These are phyloP conservation scores for Tromatobia lineatoria DNA, from an alignment of 2,888 invertebrate species.

Conservation along the genomic window DNA sequence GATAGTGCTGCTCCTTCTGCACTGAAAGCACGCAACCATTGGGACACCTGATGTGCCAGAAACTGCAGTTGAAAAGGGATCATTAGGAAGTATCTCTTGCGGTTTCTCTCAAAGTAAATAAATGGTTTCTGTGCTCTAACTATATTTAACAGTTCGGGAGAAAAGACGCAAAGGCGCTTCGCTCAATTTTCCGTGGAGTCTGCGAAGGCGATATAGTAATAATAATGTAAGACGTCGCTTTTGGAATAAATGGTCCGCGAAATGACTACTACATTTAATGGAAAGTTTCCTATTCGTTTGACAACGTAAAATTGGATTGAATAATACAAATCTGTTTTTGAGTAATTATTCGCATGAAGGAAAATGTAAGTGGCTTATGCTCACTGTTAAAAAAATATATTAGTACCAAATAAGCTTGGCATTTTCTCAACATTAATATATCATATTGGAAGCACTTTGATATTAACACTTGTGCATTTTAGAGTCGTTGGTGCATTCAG, in stretches of 20 bases:
- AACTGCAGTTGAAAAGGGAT: conserved; percentile 46
- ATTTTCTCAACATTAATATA: not conserved
- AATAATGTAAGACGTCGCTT: not conserved
- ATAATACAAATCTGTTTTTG: not conserved
- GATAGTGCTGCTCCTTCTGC: conserved; percentile 28
- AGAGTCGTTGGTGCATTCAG: not conserved
- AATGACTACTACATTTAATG: not conserved
- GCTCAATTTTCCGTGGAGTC: conserved; percentile 24
- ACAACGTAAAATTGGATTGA: not conserved
- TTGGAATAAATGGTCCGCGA: not conserved
- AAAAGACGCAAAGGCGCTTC: conserved; percentile 22
- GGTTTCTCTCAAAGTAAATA: conserved; percentile 46
- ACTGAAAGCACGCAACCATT: conserved; percentile 26
- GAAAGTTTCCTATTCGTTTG: not conserved
- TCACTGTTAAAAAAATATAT: too few species aligned
- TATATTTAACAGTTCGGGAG: conserved; percentile 11
- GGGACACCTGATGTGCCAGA: conserved; percentile 43
- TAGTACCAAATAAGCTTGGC: not conserved
- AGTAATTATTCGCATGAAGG: not conserved
- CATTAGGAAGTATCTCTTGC: conserved; percentile 45
- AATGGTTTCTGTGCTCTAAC: conserved; percentile 6
- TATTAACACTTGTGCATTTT: not conserved
- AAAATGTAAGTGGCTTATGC: not conserved
- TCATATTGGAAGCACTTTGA: not conserved
- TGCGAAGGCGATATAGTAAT: not conserved